phyloP scores from a whole-genome alignment of 2,113 vertebrate species.

The Ia io region DNA sequence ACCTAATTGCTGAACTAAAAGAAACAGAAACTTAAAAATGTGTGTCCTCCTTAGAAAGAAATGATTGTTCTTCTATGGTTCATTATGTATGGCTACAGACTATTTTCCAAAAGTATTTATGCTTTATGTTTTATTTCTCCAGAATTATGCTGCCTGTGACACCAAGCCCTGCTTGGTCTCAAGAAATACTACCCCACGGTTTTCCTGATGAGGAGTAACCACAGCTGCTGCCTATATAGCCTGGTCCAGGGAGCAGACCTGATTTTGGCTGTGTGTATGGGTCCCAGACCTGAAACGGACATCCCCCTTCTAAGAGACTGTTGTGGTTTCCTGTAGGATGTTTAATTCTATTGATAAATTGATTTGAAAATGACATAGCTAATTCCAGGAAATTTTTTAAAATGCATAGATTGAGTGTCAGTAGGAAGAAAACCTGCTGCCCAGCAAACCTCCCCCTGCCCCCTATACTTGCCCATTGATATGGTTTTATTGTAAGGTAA shows the following conservation, averaged over 20 bases:
- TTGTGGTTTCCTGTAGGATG: not conserved
- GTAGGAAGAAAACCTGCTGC: not conserved
- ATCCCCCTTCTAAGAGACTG: not conserved
- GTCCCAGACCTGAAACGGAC: not conserved
- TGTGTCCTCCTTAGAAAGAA: constrained; percentile 37
- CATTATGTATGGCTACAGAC: not conserved
- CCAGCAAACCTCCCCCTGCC: not conserved
- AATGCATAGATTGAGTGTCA: not conserved
- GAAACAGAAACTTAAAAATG: not conserved
- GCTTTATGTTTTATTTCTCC: not conserved
- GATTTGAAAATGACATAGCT: not conserved
- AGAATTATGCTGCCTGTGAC: not conserved
- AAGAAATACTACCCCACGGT: not conserved
- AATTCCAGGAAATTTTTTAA: not conserved
- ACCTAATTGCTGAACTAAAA: constrained; percentile 1
- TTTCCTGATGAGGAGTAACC: not conserved
- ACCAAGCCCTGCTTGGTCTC: not conserved
- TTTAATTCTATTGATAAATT: not conserved
- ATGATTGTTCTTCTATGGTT: not conserved
- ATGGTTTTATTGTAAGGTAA: not conserved
- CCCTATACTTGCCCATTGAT: not conserved
- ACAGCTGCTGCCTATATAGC: not conserved
- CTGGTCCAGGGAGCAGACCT: not conserved
- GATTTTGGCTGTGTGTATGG: fast-evolving
- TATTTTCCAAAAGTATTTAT: not conserved